phyloP scores from a whole-genome alignment of 2,113 vertebrate species.

The Saiga tatarica region DNA sequence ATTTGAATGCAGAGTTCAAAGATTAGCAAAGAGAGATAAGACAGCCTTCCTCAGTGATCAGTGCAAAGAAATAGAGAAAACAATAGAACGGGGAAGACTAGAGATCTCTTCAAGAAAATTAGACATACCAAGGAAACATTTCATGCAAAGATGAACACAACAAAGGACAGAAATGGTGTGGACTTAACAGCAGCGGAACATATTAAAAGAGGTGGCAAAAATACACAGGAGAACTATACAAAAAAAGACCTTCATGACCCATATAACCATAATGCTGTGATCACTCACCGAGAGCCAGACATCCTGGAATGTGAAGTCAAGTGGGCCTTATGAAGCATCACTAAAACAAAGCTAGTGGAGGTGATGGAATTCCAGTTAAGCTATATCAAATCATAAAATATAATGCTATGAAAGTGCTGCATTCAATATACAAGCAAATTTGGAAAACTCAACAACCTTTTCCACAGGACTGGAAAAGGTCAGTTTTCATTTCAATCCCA shows the following conservation, averaged over 20 bases:
- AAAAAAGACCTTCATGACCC: neutral
- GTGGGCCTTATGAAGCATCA: neutral
- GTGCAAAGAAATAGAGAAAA: neutral
- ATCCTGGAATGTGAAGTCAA: neutral
- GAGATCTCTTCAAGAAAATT: neutral
- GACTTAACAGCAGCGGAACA: neutral
- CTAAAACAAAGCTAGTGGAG: neutral
- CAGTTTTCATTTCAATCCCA: neutral
- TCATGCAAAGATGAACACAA: neutral
- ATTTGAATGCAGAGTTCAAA: neutral
- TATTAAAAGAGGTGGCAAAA: neutral
- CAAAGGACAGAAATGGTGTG: neutral
- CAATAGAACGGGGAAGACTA: neutral
- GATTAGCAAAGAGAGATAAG: neutral
- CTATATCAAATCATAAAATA: neutral
- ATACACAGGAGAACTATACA: neutral
- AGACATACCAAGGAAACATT: neutral
- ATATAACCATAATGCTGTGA: neutral
- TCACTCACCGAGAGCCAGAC: neutral
- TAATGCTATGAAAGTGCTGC: neutral
- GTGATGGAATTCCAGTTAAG: neutral
- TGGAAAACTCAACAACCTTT: neutral
- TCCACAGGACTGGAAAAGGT: neutral
- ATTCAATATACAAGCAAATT: neutral
- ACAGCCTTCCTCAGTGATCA: neutral